Evolutionary conservation across 2,888 invertebrate species (phyloP).

Genomic region (Halocaridina rubra): DNA sequence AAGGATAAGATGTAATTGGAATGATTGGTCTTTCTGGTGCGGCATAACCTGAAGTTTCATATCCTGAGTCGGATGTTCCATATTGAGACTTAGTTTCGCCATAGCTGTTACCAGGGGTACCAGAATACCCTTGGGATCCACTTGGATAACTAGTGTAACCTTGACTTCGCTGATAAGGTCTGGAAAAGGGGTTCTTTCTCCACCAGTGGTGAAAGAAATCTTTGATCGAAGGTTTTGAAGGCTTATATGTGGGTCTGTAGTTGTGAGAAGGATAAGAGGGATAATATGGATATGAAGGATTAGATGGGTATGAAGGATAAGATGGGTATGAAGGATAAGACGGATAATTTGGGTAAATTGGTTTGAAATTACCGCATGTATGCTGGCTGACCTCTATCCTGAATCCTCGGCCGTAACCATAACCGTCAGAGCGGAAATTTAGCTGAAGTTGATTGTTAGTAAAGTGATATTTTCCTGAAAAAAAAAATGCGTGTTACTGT

Average conservation of each 20-base stretch:
- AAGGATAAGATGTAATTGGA: neutral
- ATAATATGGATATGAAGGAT: neutral
- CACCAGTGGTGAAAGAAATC: neutral
- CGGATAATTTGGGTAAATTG: constrained; percentile 8
- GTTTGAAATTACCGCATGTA: constrained; percentile 39
- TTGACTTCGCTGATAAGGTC: neutral
- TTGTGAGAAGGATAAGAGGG: neutral
- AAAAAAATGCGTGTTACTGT: too few species aligned
- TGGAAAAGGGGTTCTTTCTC: neutral
- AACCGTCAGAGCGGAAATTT: constrained; percentile 44
- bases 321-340: constrained; percentile 6
- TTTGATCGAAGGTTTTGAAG: neutral
- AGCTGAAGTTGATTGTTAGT: constrained; percentile 6
- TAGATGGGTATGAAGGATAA: neutral
- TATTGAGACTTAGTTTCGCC: neutral
- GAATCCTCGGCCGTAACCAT: constrained; percentile 40
- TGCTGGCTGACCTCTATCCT: constrained; percentile 35
- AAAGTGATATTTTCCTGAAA: constrained; percentile 54
- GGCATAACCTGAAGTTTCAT: too few species aligned
- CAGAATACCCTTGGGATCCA: neutral
- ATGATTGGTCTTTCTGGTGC: too few species aligned
- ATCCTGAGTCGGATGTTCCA: too few species aligned
- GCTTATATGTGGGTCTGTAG: neutral
- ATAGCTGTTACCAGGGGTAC: neutral
- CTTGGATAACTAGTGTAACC: neutral